Conservation (phyloP, 2,888 invertebrate species). For the Orchesella flavescens region DNA sequence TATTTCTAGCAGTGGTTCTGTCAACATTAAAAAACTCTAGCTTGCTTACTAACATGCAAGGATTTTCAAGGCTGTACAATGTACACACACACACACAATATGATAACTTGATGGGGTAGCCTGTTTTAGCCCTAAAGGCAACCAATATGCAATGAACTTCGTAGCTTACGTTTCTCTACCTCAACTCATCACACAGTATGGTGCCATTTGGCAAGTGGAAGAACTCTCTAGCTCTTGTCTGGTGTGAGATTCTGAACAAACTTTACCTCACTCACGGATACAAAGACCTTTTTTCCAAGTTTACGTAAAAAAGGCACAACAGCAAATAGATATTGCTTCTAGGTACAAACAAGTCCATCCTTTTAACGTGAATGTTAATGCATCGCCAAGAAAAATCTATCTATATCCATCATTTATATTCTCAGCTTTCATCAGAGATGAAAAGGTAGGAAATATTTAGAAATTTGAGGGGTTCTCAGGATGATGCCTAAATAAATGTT, state of each 20-base stretch:
- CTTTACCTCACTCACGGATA: not conserved
- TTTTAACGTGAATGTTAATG: too few relatives aligned
- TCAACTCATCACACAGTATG: slow-evolving; percentile 29
- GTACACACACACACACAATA: not conserved
- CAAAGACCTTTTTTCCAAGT: slow-evolving; percentile 45
- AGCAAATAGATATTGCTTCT: slow-evolving; percentile 3
- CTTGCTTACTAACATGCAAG: slow-evolving; percentile 11
- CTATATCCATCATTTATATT: slow-evolving; percentile 20
- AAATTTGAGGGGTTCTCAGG: not conserved
- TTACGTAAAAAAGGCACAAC: slow-evolving; percentile 46
- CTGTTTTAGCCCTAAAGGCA: slow-evolving; percentile 3
- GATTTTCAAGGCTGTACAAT: slow-evolving; percentile 18
- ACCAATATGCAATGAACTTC: not conserved
- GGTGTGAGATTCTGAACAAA: slow-evolving; percentile 21
- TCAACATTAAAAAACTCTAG: not conserved
- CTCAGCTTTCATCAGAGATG: not conserved
- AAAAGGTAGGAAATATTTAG: slow-evolving; percentile 8
- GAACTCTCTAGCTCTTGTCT: slow-evolving; percentile 43
- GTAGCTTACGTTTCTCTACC: not conserved
- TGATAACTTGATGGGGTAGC: slow-evolving; percentile 20
- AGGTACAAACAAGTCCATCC: not conserved
- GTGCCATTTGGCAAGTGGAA: slow-evolving; percentile 58
- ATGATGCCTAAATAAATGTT: not conserved
- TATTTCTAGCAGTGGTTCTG: not conserved
- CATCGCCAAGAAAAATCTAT: not conserved